Evolutionary conservation across 2,113 vertebrate genomes (phyloP).

Genomic region (Centropus unirufus): DNA sequence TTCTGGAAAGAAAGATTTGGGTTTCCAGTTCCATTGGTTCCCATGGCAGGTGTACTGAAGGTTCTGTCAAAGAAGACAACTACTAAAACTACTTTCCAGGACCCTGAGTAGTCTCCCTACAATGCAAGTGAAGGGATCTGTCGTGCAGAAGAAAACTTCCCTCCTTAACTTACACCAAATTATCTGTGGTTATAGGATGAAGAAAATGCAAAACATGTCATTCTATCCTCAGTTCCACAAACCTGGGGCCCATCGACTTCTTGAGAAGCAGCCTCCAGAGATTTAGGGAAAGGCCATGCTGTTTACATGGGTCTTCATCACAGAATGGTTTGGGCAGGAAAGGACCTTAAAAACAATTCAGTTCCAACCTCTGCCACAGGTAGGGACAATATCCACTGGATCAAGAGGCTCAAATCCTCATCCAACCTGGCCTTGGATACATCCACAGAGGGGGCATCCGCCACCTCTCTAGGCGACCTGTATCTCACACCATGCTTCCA

Average conservation of each 20-base stretch:
- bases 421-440: too few species aligned
- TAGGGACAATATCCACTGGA: too few species aligned
- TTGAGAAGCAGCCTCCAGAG: not conserved
- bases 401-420: too few species aligned
- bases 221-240: not conserved
- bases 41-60: not conserved
- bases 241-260: fast-evolving
- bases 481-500: too few species aligned
- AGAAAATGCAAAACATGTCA: not conserved
- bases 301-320: not conserved
- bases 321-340: too few species aligned
- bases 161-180: not conserved
- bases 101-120: not conserved
- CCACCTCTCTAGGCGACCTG: too few species aligned
- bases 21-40: not conserved
- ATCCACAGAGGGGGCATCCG: too few species aligned
- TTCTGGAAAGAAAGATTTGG: not conserved
- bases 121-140: not conserved
- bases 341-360: too few species aligned
- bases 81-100: not conserved
- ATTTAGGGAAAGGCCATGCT: not conserved
- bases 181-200: not conserved
- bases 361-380: too few species aligned
- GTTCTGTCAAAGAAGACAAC: not conserved
- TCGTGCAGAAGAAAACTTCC: not conserved